A percentile compares a stretch with the other conserved stretches of the same genome.
Evolutionary conservation across 2,888 invertebrate species (phyloP).

Genomic region (Diarsia brunnea): DNA sequence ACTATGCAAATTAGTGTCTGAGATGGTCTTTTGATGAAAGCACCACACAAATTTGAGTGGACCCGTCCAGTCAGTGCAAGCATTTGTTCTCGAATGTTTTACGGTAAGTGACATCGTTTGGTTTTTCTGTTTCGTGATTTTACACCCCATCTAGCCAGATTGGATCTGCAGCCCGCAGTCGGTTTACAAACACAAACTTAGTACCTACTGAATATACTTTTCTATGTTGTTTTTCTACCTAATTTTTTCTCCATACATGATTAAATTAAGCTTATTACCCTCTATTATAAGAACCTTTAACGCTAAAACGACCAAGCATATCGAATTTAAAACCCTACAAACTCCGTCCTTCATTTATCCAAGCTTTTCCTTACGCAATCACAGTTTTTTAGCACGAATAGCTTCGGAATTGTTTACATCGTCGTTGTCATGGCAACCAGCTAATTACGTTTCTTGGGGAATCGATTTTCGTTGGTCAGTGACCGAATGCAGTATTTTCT

Average conservation of each 20-base stretch:
- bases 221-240: background rate
- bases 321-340: conserved; percentile 19
- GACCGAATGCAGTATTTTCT: conserved; percentile 49
- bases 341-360: conserved; percentile 1
- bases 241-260: background rate
- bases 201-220: background rate
- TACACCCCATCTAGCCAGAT: too few species aligned
- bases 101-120: too few species aligned
- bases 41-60: too few species aligned
- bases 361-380: conserved; percentile 34
- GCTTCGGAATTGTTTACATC: conserved; percentile 42
- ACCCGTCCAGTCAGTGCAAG: too few species aligned
- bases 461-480: conserved; percentile 55
- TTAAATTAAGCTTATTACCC: too few species aligned
- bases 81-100: too few species aligned
- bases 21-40: too few species aligned
- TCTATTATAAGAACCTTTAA: too few species aligned
- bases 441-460: conserved; percentile 44
- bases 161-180: too few species aligned
- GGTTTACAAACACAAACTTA: too few species aligned
- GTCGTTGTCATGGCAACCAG: conserved; percentile 46
- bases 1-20: too few species aligned
- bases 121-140: too few species aligned
- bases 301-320: background rate
- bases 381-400: conserved; percentile 39